Conservation (phyloP, 1,140 invertebrate species). For the Panonychus citri region DNA sequence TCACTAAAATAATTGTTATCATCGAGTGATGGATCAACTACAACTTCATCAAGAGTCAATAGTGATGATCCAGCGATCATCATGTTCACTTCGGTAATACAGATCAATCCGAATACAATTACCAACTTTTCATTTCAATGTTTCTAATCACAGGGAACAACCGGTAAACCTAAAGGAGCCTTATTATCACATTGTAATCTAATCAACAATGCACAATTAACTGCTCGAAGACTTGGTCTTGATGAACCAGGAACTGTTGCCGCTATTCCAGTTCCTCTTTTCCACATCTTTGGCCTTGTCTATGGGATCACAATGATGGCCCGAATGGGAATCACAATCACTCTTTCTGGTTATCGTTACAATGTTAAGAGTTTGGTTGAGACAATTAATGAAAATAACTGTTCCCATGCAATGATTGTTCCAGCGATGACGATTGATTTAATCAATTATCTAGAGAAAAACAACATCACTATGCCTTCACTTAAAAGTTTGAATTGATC, state of each 20-base stretch:
- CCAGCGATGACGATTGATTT: slow-evolving; percentile 9
- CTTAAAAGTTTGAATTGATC: background rate
- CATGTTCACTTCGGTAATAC: slow-evolving; percentile 9
- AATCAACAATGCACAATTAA: slow-evolving; percentile 57
- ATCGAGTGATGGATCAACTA: no score
- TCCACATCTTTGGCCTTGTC: slow-evolving; percentile 68
- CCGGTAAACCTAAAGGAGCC: slow-evolving; percentile 66
- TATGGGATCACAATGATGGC: slow-evolving; percentile 33
- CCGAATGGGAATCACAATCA: background rate
- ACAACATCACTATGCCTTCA: background rate
- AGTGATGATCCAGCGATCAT: slow-evolving; percentile 11
- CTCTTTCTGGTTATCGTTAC: slow-evolving; percentile 5
- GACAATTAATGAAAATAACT: slow-evolving; percentile 1
- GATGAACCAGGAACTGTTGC: slow-evolving; percentile 23
- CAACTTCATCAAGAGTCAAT: no score
- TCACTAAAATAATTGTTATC: no score
- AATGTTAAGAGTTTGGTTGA: slow-evolving; percentile 3
- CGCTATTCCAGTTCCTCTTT: slow-evolving; percentile 64
- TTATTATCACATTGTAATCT: slow-evolving; percentile 53
- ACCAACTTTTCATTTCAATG: background rate
- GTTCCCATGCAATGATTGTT: slow-evolving; percentile 6
- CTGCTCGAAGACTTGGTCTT: slow-evolving; percentile 31
- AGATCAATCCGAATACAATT: background rate
- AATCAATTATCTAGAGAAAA: slow-evolving; percentile 7
- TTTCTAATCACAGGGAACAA: slow-evolving; percentile 34